phyloP scores from a whole-genome alignment of 1,140 invertebrate species.

The Drosophila guanche region DNA sequence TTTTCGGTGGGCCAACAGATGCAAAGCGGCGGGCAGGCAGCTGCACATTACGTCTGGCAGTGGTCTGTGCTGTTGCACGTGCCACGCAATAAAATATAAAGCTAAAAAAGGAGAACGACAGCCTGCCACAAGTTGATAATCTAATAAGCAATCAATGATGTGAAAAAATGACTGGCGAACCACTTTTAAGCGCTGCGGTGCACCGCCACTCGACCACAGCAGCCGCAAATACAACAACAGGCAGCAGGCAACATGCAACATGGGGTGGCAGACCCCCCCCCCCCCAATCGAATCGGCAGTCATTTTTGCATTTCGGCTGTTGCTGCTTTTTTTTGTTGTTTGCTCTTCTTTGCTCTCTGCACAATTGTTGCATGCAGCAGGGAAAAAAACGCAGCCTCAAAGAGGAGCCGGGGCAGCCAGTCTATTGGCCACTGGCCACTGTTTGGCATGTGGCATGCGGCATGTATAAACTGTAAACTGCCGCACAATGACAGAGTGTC shows the following conservation, averaged over 20 bases:
- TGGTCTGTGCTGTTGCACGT: conserved; percentile 48
- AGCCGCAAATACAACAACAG: conserved; percentile 14
- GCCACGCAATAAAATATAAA: conserved; percentile 47
- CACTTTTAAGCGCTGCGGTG: conserved; percentile 73
- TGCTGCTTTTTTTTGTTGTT: conserved; percentile 22
- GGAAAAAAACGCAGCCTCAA: conserved; percentile 49
- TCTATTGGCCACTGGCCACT: conserved; percentile 5
- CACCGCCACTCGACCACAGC: conserved; percentile 59
- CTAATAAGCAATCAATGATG: conserved; percentile 81
- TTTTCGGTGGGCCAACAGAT: conserved; percentile 68
- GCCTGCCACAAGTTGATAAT: conserved; percentile 52
- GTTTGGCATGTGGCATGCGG: conserved; percentile 14
- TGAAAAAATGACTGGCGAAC: conserved; percentile 79
- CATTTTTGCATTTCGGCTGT: conserved; percentile 52
- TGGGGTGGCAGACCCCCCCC: conserved; percentile 1
- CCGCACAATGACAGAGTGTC: conserved; percentile 78
- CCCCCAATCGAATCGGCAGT: conserved; percentile 18
- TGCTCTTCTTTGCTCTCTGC: conserved; percentile 13
- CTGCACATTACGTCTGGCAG: conserved; percentile 47
- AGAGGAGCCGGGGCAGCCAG: conserved; percentile 1
- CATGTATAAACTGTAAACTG: conserved; percentile 70
- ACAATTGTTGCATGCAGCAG: conserved; percentile 74
- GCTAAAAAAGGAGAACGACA: conserved; percentile 2
- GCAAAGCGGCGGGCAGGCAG: conserved; percentile 54
- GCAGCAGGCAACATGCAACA: conserved; percentile 4